A percentile compares a stretch with the other conserved stretches of the same genome.
Conservation (phyloP, 2,113 vertebrate species). For the Gobiocypris rarus region DNA sequence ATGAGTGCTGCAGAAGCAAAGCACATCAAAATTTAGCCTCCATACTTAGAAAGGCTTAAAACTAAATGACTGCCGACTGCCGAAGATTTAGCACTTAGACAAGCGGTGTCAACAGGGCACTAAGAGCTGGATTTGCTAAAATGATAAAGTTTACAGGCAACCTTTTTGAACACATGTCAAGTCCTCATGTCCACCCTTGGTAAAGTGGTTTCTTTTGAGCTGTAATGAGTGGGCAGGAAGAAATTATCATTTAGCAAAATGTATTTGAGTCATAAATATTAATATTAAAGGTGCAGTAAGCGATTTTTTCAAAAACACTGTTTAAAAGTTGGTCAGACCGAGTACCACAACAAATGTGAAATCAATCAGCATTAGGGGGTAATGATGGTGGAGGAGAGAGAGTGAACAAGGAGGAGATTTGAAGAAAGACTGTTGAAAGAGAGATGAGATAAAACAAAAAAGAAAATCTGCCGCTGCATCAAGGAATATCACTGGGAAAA, state of each 20-base stretch:
- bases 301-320: too few species aligned
- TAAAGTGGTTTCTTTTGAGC: background rate
- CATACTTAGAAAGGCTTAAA: background rate
- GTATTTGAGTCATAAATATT: background rate
- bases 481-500: too few species aligned
- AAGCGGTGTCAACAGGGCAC: constrained; percentile 19
- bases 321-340: too few species aligned
- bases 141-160: background rate
- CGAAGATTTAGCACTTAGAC: constrained; percentile 11
- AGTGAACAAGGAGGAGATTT: too few species aligned
- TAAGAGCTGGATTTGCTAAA: constrained; percentile 4
- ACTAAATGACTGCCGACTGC: background rate
- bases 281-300: background rate
- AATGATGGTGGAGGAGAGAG: too few species aligned
- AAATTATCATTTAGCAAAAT: background rate
- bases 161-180: background rate
- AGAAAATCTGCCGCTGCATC: too few species aligned
- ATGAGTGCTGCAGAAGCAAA: background rate
- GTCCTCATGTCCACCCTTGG: background rate
- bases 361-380: too few species aligned
- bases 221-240: background rate
- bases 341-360: too few species aligned
- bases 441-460: too few species aligned
- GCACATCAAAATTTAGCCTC: background rate
- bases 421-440: too few species aligned